phyloP scores from a whole-genome alignment of 1,140 invertebrate species.

The Nylanderia fulva region DNA sequence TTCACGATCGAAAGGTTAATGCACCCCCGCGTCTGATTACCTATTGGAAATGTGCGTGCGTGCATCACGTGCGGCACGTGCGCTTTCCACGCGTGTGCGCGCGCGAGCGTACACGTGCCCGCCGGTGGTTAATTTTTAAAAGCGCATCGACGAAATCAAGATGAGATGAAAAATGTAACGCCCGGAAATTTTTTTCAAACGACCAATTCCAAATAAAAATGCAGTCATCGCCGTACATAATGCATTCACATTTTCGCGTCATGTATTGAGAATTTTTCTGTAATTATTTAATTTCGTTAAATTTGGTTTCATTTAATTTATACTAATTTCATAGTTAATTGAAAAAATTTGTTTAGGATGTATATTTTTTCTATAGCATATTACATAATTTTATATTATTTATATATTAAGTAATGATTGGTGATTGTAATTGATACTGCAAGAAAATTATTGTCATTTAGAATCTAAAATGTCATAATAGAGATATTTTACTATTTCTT shows the following conservation, averaged over 20 bases:
- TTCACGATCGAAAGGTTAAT: slow-evolving; percentile 73
- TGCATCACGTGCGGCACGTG: slow-evolving; percentile 68
- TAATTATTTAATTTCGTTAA: not conserved
- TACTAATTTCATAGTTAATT: too few relatives aligned
- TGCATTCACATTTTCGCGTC: not conserved
- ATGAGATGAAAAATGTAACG: slow-evolving; percentile 44
- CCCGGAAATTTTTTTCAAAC: not conserved
- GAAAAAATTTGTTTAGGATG: too few relatives aligned
- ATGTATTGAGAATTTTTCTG: not conserved
- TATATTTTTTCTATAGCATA: too few relatives aligned
- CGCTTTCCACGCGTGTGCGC: slow-evolving; percentile 68
- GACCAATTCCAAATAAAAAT: slow-evolving; percentile 14
- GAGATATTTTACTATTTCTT: too few relatives aligned
- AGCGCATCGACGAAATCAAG: slow-evolving; percentile 48
- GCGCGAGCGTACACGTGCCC: slow-evolving; percentile 55
- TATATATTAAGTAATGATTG: too few relatives aligned
- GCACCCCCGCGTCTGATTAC: slow-evolving; percentile 71
- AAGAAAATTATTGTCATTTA: too few relatives aligned
- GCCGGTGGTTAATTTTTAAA: slow-evolving; percentile 67
- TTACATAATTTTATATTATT: too few relatives aligned
- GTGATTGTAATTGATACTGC: too few relatives aligned
- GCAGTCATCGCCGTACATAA: slow-evolving; percentile 11
- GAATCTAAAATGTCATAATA: too few relatives aligned
- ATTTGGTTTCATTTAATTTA: not conserved
- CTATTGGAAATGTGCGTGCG: slow-evolving; percentile 68